Evolutionary conservation across 2,888 invertebrate species (phyloP), one percentile per base, ranked within the genome.

Genomic region (Neria commutata): DNA sequence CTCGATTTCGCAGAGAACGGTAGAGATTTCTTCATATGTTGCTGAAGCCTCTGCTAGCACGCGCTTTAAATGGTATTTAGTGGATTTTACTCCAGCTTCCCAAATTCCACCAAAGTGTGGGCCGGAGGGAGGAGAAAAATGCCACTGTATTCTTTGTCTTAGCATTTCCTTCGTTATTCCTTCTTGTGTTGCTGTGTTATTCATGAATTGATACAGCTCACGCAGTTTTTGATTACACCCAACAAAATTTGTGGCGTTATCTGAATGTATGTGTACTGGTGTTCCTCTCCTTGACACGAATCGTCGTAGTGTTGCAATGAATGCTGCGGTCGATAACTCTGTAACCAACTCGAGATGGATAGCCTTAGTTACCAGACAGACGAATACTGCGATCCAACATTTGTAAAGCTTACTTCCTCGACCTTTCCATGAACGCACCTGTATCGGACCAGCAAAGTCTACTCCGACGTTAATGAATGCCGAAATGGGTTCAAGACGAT

Each of bases 71-170:
- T 77, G 76, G 56, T 61, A 66, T 61, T 79, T 81, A 0, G 70
- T 60, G 0, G 70, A 70, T 48, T 76, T 75, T 0, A 80, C 73
- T 4, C 69, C 72, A 1, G 74, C 70, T 57, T 80, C 76, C 73
- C 76, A 79, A 3, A 77, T 51, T 1, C 76, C 77, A 2, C 78
- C 75, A 45, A 74, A 73, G 54, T 80, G 73, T 1, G 76, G 73
- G 3, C 73, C 66, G 23, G 58, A 58, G 2, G 77, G 73, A 3
- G 77, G 76, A 17, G 67, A 73, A 51, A 78, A 81, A 29, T 75
- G 65, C 77, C 77, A 81, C 6, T 60, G 52, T 3, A 67, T 66
- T 11, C 58, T 45, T 5, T 59, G 47, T 3, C 42, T 14, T 33
- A 10, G 10, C 14, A 8, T 33, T 33, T n/a, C n/a, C n/a, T n/a